Conservation (phyloP, 2,113 vertebrate genomes). For the Cheilinus undulatus region DNA sequence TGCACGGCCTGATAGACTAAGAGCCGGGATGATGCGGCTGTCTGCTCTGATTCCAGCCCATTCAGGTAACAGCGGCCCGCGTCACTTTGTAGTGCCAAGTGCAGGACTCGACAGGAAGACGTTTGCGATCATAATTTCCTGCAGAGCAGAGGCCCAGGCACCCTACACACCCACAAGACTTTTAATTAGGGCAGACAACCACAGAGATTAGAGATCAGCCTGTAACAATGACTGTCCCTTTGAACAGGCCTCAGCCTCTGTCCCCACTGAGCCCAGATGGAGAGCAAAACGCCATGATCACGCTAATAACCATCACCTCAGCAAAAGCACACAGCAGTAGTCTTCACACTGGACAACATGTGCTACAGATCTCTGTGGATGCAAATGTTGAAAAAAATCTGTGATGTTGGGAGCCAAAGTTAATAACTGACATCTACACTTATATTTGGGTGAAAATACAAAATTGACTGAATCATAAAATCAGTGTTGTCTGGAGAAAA, state of each 20-base stretch:
- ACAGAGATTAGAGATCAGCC: slow-evolving; percentile 96
- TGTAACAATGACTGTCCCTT: slow-evolving; percentile 97
- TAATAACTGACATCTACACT: slow-evolving; percentile 1
- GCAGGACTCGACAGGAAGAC: slow-evolving; percentile 96
- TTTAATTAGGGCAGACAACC: slow-evolving; percentile 99
- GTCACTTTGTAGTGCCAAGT: slow-evolving; percentile 98
- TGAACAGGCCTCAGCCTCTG: slow-evolving; percentile 90
- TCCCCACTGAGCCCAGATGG: slow-evolving; percentile 79
- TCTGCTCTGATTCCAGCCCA: slow-evolving; percentile 98
- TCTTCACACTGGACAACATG: slow-evolving; percentile 47
- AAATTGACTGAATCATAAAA: too few species aligned
- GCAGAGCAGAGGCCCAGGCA: slow-evolving; percentile 90
- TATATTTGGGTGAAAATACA: slow-evolving; percentile 8
- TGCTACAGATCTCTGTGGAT: slow-evolving; percentile 29
- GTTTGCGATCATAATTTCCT: slow-evolving; percentile 99
- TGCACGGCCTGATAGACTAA: slow-evolving; percentile 97
- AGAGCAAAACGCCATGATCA: slow-evolving; percentile 71
- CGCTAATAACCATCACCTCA: slow-evolving; percentile 75
- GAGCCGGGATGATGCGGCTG: slow-evolving; percentile 98
- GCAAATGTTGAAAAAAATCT: slow-evolving; percentile 14
- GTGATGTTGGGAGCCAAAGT: slow-evolving; percentile 21
- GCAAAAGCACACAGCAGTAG: slow-evolving; percentile 59
- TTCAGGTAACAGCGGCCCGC: slow-evolving; percentile 92
- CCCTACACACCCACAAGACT: slow-evolving; percentile 92
- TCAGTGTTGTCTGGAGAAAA: too few species aligned